Percentiles rank a stretch among this genome's conserved stretches.
Conservation (phyloP, 2,113 vertebrate genomes). For the Hyperoodon ampullatus region DNA sequence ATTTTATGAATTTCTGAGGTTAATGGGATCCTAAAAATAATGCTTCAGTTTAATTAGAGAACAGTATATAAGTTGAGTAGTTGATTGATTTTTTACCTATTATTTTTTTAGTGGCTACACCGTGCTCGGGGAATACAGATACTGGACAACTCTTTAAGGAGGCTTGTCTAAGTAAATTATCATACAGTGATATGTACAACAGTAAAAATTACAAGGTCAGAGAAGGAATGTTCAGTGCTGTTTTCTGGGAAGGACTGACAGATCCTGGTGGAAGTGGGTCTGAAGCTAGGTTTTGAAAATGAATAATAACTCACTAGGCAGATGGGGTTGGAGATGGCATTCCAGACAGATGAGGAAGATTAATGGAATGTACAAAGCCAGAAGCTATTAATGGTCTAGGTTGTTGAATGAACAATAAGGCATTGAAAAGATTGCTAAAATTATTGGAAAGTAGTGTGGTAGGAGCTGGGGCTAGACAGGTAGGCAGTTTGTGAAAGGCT, state of each 20-base stretch:
- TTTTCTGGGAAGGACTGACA: not conserved
- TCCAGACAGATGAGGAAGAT: not conserved
- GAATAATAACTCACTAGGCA: not conserved
- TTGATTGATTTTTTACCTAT: not conserved
- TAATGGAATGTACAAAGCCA: not conserved
- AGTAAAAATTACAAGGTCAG: not conserved
- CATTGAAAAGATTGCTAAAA: not conserved
- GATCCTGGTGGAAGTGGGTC: not conserved
- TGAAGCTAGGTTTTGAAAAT: constrained; percentile 28
- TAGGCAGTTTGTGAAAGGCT: not conserved
- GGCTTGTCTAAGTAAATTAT: not conserved
- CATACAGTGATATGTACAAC: not conserved
- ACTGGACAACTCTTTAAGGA: not conserved
- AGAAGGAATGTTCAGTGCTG: constrained; percentile 16
- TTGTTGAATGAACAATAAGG: not conserved
- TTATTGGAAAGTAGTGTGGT: not conserved
- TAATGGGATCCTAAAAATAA: constrained; percentile 15
- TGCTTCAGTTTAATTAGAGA: not conserved
- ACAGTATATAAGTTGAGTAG: not conserved
- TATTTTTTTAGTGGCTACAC: not conserved
- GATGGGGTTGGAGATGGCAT: not conserved
- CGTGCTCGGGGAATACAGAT: not conserved
- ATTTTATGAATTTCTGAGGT: constrained; percentile 28
- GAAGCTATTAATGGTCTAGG: not conserved
- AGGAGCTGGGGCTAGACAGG: not conserved